These are phyloP conservation scores for Chaenocephalus aceratus DNA, from an alignment of 2,113 vertebrate genomes.

Conservation along the genomic window DNA sequence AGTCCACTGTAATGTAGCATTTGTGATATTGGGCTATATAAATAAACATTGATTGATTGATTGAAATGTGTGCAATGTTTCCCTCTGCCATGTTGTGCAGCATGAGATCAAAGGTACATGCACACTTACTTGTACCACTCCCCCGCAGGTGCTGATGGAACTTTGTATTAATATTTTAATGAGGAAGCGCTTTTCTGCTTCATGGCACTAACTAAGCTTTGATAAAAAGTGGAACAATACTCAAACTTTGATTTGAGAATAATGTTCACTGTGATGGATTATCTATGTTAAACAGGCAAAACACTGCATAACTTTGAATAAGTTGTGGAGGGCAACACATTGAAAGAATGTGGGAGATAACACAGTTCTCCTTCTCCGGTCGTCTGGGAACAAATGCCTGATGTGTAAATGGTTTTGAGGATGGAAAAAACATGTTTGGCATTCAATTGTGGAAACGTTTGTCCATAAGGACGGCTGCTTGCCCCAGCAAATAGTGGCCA, in stretches of 20 bases:
- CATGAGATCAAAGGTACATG: no score
- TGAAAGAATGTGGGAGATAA: constrained; percentile 24
- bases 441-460: constrained; percentile 1
- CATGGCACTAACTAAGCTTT: constrained; percentile 1
- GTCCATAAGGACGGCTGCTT: background rate
- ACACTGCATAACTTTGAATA: constrained; percentile 14
- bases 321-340: constrained; percentile 21
- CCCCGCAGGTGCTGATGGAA: background rate
- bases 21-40: no score
- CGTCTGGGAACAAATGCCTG: background rate
- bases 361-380: background rate
- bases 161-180: background rate
- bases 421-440: constrained; percentile 3
- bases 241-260: constrained; percentile 19
- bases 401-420: background rate
- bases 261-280: constrained; percentile 33
- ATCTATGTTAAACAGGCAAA: constrained; percentile 15
- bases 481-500: background rate
- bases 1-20: no score
- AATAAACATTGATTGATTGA: no score
- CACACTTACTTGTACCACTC: no score
- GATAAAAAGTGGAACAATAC: constrained; percentile 24
- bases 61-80: no score
- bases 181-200: constrained; percentile 5
- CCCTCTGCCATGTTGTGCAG: no score